Conservation (phyloP, 2,113 vertebrate genomes). For the Apus apus region DNA sequence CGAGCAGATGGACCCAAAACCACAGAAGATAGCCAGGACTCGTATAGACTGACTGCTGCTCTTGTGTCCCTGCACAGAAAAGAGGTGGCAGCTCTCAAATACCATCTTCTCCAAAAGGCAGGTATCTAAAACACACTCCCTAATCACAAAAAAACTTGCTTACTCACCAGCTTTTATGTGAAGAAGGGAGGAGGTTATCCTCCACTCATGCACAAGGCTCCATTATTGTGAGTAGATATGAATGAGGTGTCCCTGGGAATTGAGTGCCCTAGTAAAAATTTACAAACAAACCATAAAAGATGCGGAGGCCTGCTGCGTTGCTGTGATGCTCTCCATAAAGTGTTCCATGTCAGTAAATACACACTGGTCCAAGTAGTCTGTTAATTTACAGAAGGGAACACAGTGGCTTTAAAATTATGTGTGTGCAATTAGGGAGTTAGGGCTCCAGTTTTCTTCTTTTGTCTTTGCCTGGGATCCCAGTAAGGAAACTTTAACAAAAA, state of each 20-base stretch:
- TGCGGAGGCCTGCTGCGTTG: not conserved
- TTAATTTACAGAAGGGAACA: not conserved
- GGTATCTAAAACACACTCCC: not conserved
- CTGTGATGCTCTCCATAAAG: not conserved
- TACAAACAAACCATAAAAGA: constrained; percentile 1
- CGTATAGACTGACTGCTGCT: not conserved
- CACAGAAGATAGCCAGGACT: not conserved
- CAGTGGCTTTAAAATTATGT: not conserved
- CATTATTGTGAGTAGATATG: not conserved
- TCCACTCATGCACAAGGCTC: not conserved
- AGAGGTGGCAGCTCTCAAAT: not conserved
- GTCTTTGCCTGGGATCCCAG: not conserved
- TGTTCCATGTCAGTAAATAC: not conserved
- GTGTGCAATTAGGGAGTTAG: not conserved
- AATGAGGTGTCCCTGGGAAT: not conserved
- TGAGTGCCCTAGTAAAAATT: constrained; percentile 22
- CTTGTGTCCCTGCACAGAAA: not conserved
- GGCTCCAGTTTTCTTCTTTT: not conserved
- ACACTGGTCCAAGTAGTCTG: not conserved
- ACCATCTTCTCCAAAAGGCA: not conserved
- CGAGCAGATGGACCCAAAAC: not conserved
- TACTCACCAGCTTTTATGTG: not conserved
- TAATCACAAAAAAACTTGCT: not conserved
- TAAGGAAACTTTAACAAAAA: not conserved
- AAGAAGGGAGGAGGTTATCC: not conserved